Conservation (phyloP, 2,888 invertebrate genomes). For the Protophormia terraenovae region DNA sequence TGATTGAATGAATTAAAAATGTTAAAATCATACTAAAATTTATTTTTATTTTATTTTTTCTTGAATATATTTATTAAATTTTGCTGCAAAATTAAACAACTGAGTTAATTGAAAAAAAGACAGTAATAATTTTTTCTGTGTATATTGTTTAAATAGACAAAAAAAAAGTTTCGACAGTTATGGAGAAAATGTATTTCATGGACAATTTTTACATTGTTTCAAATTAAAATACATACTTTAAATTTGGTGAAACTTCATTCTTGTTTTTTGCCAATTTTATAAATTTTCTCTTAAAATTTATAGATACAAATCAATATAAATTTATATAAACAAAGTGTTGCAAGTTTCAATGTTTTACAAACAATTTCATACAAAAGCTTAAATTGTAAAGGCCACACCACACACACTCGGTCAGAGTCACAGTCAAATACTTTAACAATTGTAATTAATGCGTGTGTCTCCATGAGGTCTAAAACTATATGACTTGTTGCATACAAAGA, state of each 20-base stretch:
- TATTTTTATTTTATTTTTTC: no score
- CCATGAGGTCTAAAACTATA: background rate
- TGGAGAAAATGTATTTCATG: no score
- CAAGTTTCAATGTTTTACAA: background rate
- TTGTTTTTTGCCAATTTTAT: background rate
- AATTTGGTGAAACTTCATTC: background rate
- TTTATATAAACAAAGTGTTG: background rate
- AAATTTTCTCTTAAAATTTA: background rate
- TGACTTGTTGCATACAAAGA: background rate
- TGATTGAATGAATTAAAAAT: no score
- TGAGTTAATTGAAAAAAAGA: no score
- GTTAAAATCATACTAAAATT: no score
- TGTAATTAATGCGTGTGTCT: conserved; percentile 50
- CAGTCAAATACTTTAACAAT: conserved; percentile 14
- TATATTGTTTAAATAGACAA: no score
- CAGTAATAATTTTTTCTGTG: no score
- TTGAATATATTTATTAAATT: no score
- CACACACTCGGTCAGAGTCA: conserved; percentile 42
- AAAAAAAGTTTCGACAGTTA: no score
- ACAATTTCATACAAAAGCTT: background rate
- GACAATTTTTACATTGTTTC: no score
- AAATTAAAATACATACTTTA: no score
- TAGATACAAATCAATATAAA: background rate
- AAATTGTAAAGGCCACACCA: conserved; percentile 22
- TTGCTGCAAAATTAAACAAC: no score